phyloP scores from a whole-genome alignment of 1,140 invertebrate species.

The Drosophila bocqueti region DNA sequence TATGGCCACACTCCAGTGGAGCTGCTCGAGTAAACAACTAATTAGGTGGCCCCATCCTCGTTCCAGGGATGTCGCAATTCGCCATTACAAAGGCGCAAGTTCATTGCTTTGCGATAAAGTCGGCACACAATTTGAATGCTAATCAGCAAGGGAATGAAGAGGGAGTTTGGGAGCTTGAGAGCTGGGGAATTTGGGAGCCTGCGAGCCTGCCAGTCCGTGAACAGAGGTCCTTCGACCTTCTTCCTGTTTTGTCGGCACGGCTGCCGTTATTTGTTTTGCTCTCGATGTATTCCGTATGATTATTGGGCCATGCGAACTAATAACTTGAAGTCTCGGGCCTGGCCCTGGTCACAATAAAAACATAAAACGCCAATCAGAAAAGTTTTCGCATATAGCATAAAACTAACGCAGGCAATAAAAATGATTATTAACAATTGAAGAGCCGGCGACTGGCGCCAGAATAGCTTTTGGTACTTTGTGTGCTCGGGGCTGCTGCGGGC shows the following conservation, averaged over 20 bases:
- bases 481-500: constrained; percentile 18
- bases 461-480: constrained; percentile 45
- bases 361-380: constrained; percentile 80
- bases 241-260: constrained; percentile 48
- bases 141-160: constrained; percentile 54
- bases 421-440: constrained; percentile 84
- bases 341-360: constrained; percentile 73
- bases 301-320: constrained; percentile 78
- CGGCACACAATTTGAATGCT: constrained; percentile 83
- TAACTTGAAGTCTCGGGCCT: constrained; percentile 62
- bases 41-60: constrained; percentile 51
- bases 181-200: not conserved
- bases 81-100: constrained; percentile 76
- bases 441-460: constrained; percentile 75
- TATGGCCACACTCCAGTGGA: constrained; percentile 55
- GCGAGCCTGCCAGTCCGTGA: constrained; percentile 22
- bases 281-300: constrained; percentile 64
- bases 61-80: constrained; percentile 42
- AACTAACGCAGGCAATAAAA: constrained; percentile 80
- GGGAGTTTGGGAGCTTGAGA: not conserved
- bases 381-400: constrained; percentile 79
- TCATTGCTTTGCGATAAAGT: constrained; percentile 83
- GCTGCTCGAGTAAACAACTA: constrained; percentile 75
- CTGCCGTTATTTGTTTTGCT: constrained; percentile 46
- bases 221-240: constrained; percentile 41